A percentile compares a stretch with the other conserved stretches of the same genome.
Conservation (phyloP, 1,140 invertebrate species). For the Thaumetopoea pityocampa region DNA sequence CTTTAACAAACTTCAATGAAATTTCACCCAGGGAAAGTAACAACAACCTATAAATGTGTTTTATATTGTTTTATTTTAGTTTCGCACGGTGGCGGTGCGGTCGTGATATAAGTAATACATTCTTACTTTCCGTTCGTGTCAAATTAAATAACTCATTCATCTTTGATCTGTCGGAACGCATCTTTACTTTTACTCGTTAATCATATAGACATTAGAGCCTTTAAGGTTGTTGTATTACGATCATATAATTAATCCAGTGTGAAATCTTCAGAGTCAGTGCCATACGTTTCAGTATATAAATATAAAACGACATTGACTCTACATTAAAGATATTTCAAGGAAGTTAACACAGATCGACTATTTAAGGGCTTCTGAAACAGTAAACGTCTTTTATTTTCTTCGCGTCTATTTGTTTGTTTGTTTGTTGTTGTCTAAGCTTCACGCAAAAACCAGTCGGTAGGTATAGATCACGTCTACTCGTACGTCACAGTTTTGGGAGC, state of each 20-base stretch:
- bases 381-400: no score
- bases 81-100: slow-evolving; percentile 4
- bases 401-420: no score
- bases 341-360: no score
- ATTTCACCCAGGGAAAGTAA: slow-evolving; percentile 10
- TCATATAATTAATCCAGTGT: slow-evolving; percentile 10
- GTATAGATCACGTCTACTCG: no score
- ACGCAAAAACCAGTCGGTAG: no score
- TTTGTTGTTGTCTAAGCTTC: no score
- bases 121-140: slow-evolving; percentile 11
- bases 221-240: slow-evolving; percentile 4
- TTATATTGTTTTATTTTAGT: slow-evolving; percentile 7
- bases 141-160: slow-evolving; percentile 16
- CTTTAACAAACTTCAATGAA: background rate
- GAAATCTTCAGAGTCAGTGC: background rate
- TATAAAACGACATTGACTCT: no score
- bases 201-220: slow-evolving; percentile 15
- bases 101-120: slow-evolving; percentile 7
- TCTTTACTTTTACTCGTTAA: slow-evolving; percentile 17
- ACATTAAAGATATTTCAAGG: no score
- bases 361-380: no score
- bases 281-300: background rate
- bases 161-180: slow-evolving; percentile 13
- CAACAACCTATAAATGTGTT: background rate
- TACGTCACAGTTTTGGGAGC: no score